Conservation (phyloP, 2,888 invertebrate species). For the Gymnoscelis rufifasciata region DNA sequence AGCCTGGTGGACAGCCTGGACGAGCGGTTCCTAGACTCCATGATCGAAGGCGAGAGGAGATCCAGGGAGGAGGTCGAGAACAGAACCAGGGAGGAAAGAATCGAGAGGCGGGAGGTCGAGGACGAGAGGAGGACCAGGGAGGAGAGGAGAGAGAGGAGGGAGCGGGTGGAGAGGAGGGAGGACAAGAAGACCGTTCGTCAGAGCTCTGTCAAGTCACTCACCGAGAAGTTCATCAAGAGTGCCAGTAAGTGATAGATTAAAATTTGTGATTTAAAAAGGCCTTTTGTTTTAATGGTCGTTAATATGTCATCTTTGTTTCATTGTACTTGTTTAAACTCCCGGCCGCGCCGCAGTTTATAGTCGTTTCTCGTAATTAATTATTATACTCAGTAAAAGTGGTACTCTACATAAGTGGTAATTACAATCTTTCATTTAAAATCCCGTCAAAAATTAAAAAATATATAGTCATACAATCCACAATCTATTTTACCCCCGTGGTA, state of each 20-base stretch:
- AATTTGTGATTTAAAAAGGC: background rate
- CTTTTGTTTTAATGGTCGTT: no score
- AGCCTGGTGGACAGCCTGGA: conserved; percentile 35
- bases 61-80: no score
- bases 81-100: conserved; percentile 20
- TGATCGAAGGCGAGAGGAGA: conserved; percentile 16
- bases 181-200: conserved; percentile 78
- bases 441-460: no score
- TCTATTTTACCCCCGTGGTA: no score
- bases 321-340: no score
- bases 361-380: no score
- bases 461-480: no score
- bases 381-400: no score
- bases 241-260: conserved; percentile 56
- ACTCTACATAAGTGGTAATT: no score
- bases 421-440: no score
- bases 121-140: conserved; percentile 34
- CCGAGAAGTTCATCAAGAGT: conserved; percentile 88
- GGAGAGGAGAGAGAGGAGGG: conserved; percentile 32
- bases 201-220: conserved; percentile 86
- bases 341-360: no score
- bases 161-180: conserved; percentile 44
- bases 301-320: background rate
- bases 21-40: conserved; percentile 2
- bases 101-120: conserved; percentile 31